Conservation (phyloP, 2,797 vertebrate genomes). For the Champsocephalus gunnari region DNA sequence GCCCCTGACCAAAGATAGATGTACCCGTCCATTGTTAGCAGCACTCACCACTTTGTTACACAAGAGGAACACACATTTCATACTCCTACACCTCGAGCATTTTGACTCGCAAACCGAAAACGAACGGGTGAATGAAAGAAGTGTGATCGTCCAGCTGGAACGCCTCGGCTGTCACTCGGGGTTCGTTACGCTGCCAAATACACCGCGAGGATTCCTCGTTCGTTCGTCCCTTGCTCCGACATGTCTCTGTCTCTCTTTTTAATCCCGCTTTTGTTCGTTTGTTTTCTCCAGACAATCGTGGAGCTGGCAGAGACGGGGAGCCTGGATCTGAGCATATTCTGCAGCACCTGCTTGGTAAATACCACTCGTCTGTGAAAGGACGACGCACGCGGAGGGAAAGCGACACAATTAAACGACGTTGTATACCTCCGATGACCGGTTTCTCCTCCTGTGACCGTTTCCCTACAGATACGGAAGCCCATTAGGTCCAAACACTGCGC, state of each 20-base stretch:
- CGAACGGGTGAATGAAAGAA: too few species aligned
- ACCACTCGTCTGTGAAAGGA: slow-evolving; percentile 41
- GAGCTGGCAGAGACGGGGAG: slow-evolving; percentile 98
- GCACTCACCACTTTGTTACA: slow-evolving; percentile 18
- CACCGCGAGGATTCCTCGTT: slow-evolving; percentile 8
- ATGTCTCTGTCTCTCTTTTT: not conserved
- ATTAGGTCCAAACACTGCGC: slow-evolving; percentile 99
- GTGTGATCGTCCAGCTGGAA: slow-evolving; percentile 27
- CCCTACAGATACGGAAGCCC: slow-evolving; percentile 95
- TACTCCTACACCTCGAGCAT: not conserved
- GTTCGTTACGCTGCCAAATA: slow-evolving; percentile 38
- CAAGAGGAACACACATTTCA: not conserved
- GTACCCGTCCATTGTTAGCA: not conserved
- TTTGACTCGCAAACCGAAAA: not conserved
- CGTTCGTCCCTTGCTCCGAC: slow-evolving; percentile 17
- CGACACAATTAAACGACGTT: too few species aligned
- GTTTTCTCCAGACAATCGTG: slow-evolving; percentile 91
- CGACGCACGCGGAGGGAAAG: not conserved
- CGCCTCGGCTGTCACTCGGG: slow-evolving; percentile 19
- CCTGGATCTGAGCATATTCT: slow-evolving; percentile 99
- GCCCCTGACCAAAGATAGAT: not conserved
- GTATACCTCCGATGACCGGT: too few species aligned
- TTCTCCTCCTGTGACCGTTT: not conserved
- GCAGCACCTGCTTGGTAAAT: slow-evolving; percentile 99
- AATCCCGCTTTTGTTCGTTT: slow-evolving; percentile 21